A percentile compares a stretch with the other conserved stretches of the same genome.
Evolutionary conservation across 2,888 invertebrate species (phyloP).

Genomic region (Pristionchus entomophagus): DNA sequence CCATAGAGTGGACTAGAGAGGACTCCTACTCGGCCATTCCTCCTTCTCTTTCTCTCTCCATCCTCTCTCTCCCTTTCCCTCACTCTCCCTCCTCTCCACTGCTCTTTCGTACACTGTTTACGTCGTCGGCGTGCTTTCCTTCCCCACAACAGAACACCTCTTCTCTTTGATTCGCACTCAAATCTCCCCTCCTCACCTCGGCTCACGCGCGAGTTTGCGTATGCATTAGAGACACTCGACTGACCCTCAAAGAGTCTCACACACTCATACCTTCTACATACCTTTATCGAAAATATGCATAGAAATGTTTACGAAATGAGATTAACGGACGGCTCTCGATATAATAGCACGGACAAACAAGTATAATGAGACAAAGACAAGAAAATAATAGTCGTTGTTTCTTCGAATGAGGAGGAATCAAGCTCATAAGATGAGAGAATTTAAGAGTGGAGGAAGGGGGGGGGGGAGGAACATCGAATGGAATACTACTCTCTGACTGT

Average conservation of each 20-base stretch:
- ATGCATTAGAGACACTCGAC: constrained; percentile 22
- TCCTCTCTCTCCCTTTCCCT: neutral
- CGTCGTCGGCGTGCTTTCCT: neutral
- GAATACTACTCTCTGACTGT: constrained; percentile 28
- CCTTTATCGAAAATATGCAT: constrained; percentile 29
- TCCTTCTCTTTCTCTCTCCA: constrained; percentile 34
- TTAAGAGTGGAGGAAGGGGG: neutral
- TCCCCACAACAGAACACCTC: constrained; percentile 22
- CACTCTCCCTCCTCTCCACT: constrained; percentile 1
- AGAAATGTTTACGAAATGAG: constrained; percentile 18
- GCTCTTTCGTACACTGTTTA: constrained; percentile 43
- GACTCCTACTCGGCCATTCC: constrained; percentile 18
- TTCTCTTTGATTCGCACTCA: neutral
- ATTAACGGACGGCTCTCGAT: constrained; percentile 4
- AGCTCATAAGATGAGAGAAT: constrained; percentile 39
- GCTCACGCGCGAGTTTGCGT: constrained; percentile 24
- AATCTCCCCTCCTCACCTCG: neutral
- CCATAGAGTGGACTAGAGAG: neutral
- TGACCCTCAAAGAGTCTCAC: constrained; percentile 16
- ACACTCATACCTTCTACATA: neutral
- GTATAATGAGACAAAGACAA: constrained; percentile 26
- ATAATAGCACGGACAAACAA: constrained; percentile 36
- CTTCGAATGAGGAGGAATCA: constrained; percentile 5
- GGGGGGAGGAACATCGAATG: constrained; percentile 14
- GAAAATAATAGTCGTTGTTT: neutral